These are phyloP conservation scores for Epinephelus moara DNA, from an alignment of 2,113 vertebrate genomes.

Conservation along the genomic window DNA sequence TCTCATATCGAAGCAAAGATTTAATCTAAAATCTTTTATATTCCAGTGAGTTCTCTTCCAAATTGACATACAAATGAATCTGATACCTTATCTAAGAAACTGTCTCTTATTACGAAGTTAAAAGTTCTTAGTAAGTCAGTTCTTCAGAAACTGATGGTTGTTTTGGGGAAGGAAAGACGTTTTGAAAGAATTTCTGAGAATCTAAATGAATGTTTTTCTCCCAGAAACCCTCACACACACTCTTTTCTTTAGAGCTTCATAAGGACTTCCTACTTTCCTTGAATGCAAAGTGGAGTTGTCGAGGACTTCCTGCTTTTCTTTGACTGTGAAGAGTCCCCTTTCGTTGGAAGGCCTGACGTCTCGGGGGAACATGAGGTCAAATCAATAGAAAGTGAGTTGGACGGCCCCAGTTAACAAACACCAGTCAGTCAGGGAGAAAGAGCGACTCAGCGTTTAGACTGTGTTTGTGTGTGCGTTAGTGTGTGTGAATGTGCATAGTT, in stretches of 20 bases:
- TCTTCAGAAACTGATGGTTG: neutral
- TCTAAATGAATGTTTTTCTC: neutral
- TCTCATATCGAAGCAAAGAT: neutral
- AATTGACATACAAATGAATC: neutral
- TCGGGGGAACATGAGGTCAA: slow-evolving; percentile 17
- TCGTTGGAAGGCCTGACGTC: neutral
- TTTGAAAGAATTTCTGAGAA: neutral
- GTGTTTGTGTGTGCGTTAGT: neutral
- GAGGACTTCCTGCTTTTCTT: slow-evolving; percentile 2
- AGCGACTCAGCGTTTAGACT: slow-evolving; percentile 4
- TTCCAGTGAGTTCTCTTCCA: neutral
- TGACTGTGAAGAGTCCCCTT: neutral
- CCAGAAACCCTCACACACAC: neutral
- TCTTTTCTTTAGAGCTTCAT: neutral
- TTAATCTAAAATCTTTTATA: neutral
- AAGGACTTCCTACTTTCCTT: neutral
- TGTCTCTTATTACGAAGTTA: neutral
- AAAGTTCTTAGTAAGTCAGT: neutral
- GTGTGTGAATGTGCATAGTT: neutral
- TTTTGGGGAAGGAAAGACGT: neutral
- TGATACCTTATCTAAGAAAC: neutral
- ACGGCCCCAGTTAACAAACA: slow-evolving; percentile 35
- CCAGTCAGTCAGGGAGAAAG: neutral
- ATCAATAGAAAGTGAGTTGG: slow-evolving; percentile 54
- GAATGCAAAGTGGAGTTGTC: neutral